phyloP scores from a whole-genome alignment of 2,113 vertebrate species.

The Rhinichthys klamathensis region DNA sequence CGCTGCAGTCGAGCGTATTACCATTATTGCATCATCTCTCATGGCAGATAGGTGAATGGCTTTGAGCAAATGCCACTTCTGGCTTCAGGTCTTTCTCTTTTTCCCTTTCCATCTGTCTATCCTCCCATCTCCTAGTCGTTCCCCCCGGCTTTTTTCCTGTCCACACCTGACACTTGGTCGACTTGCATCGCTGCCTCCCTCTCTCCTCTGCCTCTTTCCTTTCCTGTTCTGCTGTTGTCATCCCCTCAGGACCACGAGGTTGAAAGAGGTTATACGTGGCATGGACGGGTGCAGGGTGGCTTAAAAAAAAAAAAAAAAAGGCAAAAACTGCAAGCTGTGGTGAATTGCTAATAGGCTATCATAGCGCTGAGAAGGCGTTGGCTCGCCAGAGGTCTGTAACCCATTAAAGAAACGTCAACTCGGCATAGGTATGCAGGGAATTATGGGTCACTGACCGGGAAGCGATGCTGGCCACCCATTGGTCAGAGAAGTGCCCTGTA shows the following conservation, averaged over 20 bases:
- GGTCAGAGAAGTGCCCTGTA: slow-evolving; percentile 72
- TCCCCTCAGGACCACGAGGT: slow-evolving; percentile 33
- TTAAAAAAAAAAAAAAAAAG: slow-evolving; percentile 4
- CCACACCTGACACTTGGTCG: slow-evolving; percentile 22
- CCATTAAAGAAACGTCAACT: slow-evolving; percentile 81
- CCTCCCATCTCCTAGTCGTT: slow-evolving; percentile 14
- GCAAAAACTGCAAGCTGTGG: slow-evolving; percentile 74
- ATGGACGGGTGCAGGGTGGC: slow-evolving; percentile 15
- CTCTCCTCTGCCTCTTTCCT: slow-evolving; percentile 19
- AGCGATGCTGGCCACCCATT: slow-evolving; percentile 71
- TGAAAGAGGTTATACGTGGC: slow-evolving; percentile 35
- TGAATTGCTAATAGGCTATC: slow-evolving; percentile 82
- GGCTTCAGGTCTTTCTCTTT: background rate
- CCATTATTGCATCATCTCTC: slow-evolving; percentile 43
- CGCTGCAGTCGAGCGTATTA: slow-evolving; percentile 3
- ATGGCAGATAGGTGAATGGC: slow-evolving; percentile 28
- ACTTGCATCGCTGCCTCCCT: slow-evolving; percentile 21
- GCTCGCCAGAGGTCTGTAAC: slow-evolving; percentile 73
- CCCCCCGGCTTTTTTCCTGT: slow-evolving; percentile 15
- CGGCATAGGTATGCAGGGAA: slow-evolving; percentile 77
- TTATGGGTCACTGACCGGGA: slow-evolving; percentile 79
- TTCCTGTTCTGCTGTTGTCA: slow-evolving; percentile 46
- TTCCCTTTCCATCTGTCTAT: slow-evolving; percentile 23
- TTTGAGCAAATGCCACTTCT: slow-evolving; percentile 26
- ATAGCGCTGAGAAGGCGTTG: slow-evolving; percentile 72